Conservation (phyloP, 2,888 invertebrate species). For the Chymomyza procnemis region DNA sequence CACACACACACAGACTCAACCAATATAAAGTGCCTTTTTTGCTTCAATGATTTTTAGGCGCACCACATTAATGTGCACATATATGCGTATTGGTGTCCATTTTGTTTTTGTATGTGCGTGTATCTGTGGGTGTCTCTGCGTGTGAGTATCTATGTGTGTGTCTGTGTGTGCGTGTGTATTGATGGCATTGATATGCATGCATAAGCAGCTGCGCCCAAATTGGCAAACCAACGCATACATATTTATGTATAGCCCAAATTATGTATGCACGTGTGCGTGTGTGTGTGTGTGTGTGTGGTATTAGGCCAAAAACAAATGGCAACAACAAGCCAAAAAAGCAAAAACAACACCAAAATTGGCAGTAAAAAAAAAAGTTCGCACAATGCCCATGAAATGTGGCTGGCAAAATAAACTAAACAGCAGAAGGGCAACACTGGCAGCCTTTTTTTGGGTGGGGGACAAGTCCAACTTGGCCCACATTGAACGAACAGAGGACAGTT, state of each 20-base stretch:
- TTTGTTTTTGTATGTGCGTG: conserved; percentile 8
- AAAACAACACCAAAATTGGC: not conserved
- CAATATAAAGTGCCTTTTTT: conserved; percentile 29
- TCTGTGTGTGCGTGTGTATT: not conserved
- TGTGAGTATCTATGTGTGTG: not conserved
- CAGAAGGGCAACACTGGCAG: not conserved
- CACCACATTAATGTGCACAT: conserved; percentile 48
- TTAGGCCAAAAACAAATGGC: conserved; percentile 38
- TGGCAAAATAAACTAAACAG: not conserved
- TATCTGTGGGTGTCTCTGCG: not conserved
- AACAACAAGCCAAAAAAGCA: not conserved
- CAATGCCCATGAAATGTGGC: not conserved
- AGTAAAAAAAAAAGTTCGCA: not conserved
- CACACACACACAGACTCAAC: not conserved
- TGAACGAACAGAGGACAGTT: conserved; percentile 47
- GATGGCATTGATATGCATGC: not conserved
- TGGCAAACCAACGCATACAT: not conserved
- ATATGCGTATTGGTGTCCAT: conserved; percentile 29
- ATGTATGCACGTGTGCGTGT: not conserved
- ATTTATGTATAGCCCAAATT: not conserved
- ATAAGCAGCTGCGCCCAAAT: not conserved
- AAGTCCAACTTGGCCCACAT: not conserved
- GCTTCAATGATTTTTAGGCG: conserved; percentile 64
- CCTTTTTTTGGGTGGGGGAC: too few relatives aligned
- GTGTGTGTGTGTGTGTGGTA: conserved; percentile 32